Percentiles rank a stretch among this genome's conserved stretches.
Evolutionary conservation across 2,113 vertebrate species (phyloP).

Genomic region (Cochlearius cochlearius): DNA sequence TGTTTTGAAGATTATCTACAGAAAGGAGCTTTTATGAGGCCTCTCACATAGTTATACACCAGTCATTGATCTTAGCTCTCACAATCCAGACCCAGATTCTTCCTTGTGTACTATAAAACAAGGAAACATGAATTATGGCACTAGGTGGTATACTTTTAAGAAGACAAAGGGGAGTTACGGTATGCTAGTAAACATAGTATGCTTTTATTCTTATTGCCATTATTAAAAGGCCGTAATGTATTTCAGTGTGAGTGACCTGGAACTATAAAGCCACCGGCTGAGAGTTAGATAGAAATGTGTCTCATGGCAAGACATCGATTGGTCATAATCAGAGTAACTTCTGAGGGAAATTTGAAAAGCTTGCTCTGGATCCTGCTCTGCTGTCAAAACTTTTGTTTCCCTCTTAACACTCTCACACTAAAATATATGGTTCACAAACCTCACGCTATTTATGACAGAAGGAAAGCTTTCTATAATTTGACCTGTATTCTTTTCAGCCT

Average conservation of each 20-base stretch:
- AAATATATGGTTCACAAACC: neutral
- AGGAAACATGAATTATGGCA: neutral
- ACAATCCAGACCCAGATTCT: neutral
- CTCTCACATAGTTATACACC: neutral
- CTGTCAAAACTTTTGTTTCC: neutral
- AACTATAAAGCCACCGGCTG: neutral
- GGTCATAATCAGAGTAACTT: neutral
- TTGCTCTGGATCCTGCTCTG: neutral
- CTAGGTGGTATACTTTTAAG: neutral
- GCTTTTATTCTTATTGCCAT: neutral
- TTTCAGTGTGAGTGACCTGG: neutral
- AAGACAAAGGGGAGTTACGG: neutral
- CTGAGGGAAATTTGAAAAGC: neutral
- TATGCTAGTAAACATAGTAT: neutral
- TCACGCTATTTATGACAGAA: neutral
- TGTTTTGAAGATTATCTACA: neutral
- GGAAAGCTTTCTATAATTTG: neutral
- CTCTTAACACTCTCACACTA: neutral
- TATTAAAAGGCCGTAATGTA: neutral
- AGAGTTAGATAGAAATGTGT: neutral
- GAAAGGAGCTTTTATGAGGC: neutral
- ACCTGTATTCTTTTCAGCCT: neutral
- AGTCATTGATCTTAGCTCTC: neutral
- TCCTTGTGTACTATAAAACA: neutral
- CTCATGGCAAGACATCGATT: neutral